phyloP scores from a whole-genome alignment of 92 coral and sea anemone species.

The Epizoanthus scotinus region DNA sequence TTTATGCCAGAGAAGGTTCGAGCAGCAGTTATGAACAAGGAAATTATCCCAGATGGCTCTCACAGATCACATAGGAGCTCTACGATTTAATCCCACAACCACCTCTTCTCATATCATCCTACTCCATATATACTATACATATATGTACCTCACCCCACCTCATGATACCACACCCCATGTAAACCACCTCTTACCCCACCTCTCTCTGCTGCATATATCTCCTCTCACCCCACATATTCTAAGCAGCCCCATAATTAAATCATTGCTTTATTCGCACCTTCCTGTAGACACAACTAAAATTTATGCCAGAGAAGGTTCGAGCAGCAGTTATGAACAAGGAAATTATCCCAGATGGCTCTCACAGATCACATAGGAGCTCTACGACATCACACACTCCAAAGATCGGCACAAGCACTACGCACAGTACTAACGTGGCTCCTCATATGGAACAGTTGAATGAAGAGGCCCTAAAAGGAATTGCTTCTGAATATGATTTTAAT shows the following conservation, averaged over 20 bases:
- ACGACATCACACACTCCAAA: constrained; percentile 20
- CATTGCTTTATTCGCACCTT: no score
- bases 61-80: constrained; percentile 36
- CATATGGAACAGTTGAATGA: constrained; percentile 80
- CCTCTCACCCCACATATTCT: no score
- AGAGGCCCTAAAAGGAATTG: constrained; percentile 69
- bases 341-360: constrained; percentile 56
- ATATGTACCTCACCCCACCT: no score
- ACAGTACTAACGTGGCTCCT: constrained; percentile 28
- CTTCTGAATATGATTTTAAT: constrained; percentile 77
- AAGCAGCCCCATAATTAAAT: no score
- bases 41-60: constrained; percentile 57
- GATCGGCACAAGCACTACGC: constrained; percentile 20
- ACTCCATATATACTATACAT: no score
- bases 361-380: constrained; percentile 29
- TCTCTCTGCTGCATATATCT: no score
- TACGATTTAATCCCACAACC: background rate
- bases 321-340: constrained; percentile 73
- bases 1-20: constrained; percentile 88
- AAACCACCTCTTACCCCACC: no score
- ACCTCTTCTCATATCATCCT: no score
- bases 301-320: constrained; percentile 86
- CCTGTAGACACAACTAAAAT: constrained; percentile 55
- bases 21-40: constrained; percentile 70
- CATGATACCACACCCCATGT: no score